These are phyloP conservation scores for Acleris sparsana DNA, from an alignment of 2,888 invertebrate genomes.

Conservation along the genomic window DNA sequence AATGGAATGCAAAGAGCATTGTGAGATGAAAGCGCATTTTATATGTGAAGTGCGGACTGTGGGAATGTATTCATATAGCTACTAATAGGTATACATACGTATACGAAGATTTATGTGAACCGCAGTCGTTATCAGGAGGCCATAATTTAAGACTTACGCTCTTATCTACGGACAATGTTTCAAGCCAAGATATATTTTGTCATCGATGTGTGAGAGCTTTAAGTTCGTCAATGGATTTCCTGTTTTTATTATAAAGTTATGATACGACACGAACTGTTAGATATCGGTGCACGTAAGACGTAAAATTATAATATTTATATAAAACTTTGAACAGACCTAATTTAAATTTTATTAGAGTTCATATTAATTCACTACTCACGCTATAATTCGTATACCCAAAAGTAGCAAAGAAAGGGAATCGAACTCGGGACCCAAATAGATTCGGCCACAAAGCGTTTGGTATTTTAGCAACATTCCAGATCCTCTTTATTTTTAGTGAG, in stretches of 20 bases:
- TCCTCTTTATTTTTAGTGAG: conserved; percentile 33
- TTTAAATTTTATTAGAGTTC: not conserved
- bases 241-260: conserved; percentile 46
- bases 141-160: conserved; percentile 56
- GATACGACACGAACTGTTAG: conserved; percentile 21
- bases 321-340: too few relatives aligned
- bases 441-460: conserved; percentile 20
- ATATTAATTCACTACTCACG: not conserved
- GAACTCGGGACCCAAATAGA: conserved; percentile 29
- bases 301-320: too few relatives aligned
- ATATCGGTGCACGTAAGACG: too few relatives aligned
- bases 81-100: conserved; percentile 22
- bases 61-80: conserved; percentile 1
- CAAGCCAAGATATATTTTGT: conserved; percentile 38
- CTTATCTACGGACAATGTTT: conserved; percentile 48
- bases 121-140: conserved; percentile 60
- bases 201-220: conserved; percentile 47
- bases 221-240: conserved; percentile 54
- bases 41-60: too few relatives aligned
- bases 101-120: conserved; percentile 63
- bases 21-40: conserved; percentile 3
- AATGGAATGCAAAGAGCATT: not conserved
- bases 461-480: conserved; percentile 34
- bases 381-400: too few relatives aligned
- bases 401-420: conserved; percentile 23